Percentiles rank a stretch among this genome's conserved stretches.
These are phyloP conservation scores for Temnopleurus reevesii DNA, from an alignment of 53 echinoderm and acorn worm genomes.

Conservation along the genomic window DNA sequence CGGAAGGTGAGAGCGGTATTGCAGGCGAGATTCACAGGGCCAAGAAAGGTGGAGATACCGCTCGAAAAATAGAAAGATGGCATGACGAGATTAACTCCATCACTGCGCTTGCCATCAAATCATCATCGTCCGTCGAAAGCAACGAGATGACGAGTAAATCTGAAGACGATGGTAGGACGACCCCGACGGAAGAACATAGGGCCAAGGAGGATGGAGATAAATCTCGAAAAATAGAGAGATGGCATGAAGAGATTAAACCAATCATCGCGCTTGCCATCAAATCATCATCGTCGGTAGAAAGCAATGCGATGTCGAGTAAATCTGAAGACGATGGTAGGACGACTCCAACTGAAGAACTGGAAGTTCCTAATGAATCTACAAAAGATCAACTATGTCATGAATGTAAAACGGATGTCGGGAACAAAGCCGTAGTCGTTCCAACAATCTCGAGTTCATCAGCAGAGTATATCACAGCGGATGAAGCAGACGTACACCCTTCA, in stretches of 20 bases:
- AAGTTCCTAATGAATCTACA: neutral
- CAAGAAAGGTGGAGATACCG: too few relatives aligned
- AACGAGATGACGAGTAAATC: too few relatives aligned
- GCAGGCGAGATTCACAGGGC: too few relatives aligned
- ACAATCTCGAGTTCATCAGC: conserved; percentile 33
- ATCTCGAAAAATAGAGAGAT: neutral
- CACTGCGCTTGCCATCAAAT: neutral
- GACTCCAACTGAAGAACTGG: neutral
- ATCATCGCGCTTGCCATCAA: conserved; percentile 16
- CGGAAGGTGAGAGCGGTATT: neutral
- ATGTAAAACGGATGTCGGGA: too few relatives aligned
- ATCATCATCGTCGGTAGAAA: conserved; percentile 20
- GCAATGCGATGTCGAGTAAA: neutral
- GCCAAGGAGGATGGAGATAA: too few relatives aligned
- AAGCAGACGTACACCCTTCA: neutral
- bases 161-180: neutral
- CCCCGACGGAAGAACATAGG: too few relatives aligned
- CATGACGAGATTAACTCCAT: neutral
- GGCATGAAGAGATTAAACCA: conserved; percentile 39
- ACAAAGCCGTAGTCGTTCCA: neutral
- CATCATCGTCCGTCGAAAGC: conserved; percentile 34
- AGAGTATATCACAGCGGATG: conserved; percentile 51
- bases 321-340: neutral
- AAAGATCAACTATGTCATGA: neutral
- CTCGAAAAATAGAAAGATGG: neutral